Base-by-base conservation (phyloP, 2,797 vertebrate genomes). In the Gambelia wislizenii region DNA sequence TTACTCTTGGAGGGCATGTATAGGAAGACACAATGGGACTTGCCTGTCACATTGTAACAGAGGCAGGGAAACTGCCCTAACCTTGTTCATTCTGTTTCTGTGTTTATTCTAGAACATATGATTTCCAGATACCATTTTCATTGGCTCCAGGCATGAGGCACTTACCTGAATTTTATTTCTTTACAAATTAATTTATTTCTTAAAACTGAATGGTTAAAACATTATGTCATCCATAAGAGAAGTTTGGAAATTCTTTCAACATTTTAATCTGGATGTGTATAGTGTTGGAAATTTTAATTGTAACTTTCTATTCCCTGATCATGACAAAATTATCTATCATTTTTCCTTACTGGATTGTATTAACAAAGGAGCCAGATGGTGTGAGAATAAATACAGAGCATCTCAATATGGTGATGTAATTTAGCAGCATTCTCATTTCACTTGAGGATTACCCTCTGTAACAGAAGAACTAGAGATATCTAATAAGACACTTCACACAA, bases 351-450 rank as follows among this genome's bases (percentile, higher is more conserved):
- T 76, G 44, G 75, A 25, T 76, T 76, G 36, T 74, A 74, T n/a
- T 25, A 76, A 76, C 75, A 76, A 76, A 76, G 42, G 44, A 47
- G 25, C 75, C 75, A 76, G 75, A 76, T 47, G 75, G 75, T 47
- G 18, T 27, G 42, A 76, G 42, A 47, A 76, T 30, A 76, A 47
- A 76, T 47, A 76, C 27, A 47, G 42, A 12, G 22, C 25, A 76
- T 47, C 44, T 76, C 75, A 76, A 76, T 76, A 76, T 76, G 75
- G 75, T 76, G 75, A 76, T 76, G 42, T 76, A 47, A 76, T 76
- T 76, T 47, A 47, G 75, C 75, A 25, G 42, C 44, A 76, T 76
- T 76, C 75, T 76, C 44, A 30, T 76, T 76, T 47, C 42, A 76
- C 75, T 47, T 44, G 44, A 76, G 75, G 75, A 47, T 76, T 76